Conservation (phyloP, 1,140 invertebrate species). For the Pseudachorutes palmiensis region DNA sequence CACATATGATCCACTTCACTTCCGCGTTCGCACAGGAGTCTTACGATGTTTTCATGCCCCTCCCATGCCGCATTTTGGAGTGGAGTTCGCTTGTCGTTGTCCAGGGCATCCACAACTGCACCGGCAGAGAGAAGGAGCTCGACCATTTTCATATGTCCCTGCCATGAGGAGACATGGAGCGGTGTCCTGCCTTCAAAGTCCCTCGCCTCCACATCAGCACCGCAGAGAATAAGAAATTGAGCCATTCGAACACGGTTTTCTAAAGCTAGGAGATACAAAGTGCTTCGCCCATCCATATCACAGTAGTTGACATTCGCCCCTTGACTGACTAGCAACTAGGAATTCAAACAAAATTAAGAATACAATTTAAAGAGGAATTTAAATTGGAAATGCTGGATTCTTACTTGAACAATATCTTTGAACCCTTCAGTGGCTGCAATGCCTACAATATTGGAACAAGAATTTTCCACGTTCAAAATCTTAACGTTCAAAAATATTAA, state of each 20-base stretch:
- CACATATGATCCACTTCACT: constrained; percentile 79
- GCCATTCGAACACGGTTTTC: constrained; percentile 82
- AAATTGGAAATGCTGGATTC: not conserved
- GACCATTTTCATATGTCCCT: constrained; percentile 84
- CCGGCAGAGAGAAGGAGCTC: constrained; percentile 66
- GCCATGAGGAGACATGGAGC: constrained; percentile 69
- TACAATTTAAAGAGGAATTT: not conserved
- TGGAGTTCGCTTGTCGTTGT: constrained; percentile 79
- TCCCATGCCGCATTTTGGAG: constrained; percentile 93
- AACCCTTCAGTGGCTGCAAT: constrained; percentile 79
- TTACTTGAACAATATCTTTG: constrained; percentile 45
- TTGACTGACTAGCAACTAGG: constrained; percentile 54
- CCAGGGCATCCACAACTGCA: constrained; percentile 77
- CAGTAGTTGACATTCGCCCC: constrained; percentile 81
- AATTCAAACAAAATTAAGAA: not conserved
- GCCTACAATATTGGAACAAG: too few relatives aligned
- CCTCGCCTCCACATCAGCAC: constrained; percentile 72
- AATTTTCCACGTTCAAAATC: too few relatives aligned
- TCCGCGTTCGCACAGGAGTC: constrained; percentile 65
- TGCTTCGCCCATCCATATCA: constrained; percentile 85
- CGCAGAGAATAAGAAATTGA: constrained; percentile 66
- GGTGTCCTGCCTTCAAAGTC: constrained; percentile 70
- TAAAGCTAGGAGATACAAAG: constrained; percentile 80
- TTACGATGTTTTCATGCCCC: constrained; percentile 75
- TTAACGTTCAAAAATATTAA: too few relatives aligned